Percentiles rank a stretch among this genome's conserved stretches.
phyloP scores from a whole-genome alignment of 2,797 vertebrate genomes.

The Neostethus bicornis region DNA sequence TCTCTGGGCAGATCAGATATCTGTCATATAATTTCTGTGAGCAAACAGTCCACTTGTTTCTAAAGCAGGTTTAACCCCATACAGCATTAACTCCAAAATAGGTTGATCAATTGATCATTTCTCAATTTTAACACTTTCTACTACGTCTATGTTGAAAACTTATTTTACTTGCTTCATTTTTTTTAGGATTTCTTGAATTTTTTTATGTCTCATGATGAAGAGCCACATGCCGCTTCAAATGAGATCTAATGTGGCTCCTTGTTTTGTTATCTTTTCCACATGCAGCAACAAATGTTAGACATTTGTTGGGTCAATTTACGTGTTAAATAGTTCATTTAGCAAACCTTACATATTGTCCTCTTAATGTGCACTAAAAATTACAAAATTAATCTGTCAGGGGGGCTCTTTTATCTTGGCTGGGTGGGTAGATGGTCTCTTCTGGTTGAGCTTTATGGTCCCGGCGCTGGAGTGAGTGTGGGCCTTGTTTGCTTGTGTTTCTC shows the following conservation, averaged over 20 bases:
- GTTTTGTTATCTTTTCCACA: slow-evolving; percentile 49
- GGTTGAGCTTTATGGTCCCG: too few relatives aligned
- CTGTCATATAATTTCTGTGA: too few relatives aligned
- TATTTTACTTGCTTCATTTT: slow-evolving; percentile 60
- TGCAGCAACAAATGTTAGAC: slow-evolving; percentile 82
- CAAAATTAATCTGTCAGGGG: too few relatives aligned
- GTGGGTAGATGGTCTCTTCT: too few relatives aligned
- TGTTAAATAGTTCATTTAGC: slow-evolving; percentile 2
- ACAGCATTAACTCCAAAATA: too few relatives aligned
- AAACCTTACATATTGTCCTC: slow-evolving; percentile 24
- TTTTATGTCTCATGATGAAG: slow-evolving; percentile 76
- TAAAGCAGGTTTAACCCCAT: too few relatives aligned
- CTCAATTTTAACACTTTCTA: too few relatives aligned
- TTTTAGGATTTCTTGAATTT: slow-evolving; percentile 65
- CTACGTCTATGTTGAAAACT: slow-evolving; percentile 14
- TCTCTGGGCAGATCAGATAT: slow-evolving; percentile 1
- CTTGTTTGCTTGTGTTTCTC: too few relatives aligned
- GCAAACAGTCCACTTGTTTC: too few relatives aligned
- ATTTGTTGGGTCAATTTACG: slow-evolving; percentile 8
- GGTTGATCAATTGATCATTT: too few relatives aligned
- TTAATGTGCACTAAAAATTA: slow-evolving; percentile 33
- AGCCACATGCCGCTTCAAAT: slow-evolving; percentile 83
- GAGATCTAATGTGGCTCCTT: slow-evolving; percentile 76
- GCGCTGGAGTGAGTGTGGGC: too few relatives aligned
- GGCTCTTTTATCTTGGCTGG: too few relatives aligned